A percentile compares a stretch with the other conserved stretches of the same genome.
phyloP scores from a whole-genome alignment of 2,797 vertebrate species.

The Mormyrops boulengeri region DNA sequence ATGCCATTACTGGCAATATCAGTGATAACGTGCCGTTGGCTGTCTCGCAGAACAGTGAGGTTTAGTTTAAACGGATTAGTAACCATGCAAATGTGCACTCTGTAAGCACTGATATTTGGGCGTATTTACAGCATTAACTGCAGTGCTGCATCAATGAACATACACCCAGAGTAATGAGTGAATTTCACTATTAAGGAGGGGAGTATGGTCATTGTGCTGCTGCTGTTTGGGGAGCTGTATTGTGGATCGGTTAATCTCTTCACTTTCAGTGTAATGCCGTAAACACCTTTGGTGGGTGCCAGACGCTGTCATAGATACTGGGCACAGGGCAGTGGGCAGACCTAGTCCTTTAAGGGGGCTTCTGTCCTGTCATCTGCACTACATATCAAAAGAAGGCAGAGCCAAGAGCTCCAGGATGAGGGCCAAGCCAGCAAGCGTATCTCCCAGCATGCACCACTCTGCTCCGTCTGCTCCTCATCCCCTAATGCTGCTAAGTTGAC shows the following conservation, averaged over 20 bases:
- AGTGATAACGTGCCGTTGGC: not conserved
- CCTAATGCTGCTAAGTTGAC: not conserved
- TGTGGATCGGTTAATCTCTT: not conserved
- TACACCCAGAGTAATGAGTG: not conserved
- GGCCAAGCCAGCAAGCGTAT: not conserved
- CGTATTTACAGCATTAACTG: not conserved
- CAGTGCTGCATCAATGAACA: not conserved
- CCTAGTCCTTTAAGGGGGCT: not conserved
- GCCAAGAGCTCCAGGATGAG: not conserved
- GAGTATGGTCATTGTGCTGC: not conserved
- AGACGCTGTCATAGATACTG: not conserved
- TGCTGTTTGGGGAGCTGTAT: not conserved
- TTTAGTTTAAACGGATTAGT: not conserved
- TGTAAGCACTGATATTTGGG: not conserved
- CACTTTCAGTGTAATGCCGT: not conserved
- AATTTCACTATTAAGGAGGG: not conserved
- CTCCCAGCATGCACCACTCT: not conserved
- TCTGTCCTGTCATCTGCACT: constrained; percentile 13
- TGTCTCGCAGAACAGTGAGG: not conserved
- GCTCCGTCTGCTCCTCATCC: not conserved
- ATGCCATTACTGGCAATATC: not conserved
- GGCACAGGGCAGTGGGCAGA: not conserved
- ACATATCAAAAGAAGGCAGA: not conserved
- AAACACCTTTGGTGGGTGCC: not conserved
- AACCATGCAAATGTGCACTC: not conserved